Evolutionary conservation across 2,113 vertebrate species (phyloP).

Genomic region (Redunca redunca): DNA sequence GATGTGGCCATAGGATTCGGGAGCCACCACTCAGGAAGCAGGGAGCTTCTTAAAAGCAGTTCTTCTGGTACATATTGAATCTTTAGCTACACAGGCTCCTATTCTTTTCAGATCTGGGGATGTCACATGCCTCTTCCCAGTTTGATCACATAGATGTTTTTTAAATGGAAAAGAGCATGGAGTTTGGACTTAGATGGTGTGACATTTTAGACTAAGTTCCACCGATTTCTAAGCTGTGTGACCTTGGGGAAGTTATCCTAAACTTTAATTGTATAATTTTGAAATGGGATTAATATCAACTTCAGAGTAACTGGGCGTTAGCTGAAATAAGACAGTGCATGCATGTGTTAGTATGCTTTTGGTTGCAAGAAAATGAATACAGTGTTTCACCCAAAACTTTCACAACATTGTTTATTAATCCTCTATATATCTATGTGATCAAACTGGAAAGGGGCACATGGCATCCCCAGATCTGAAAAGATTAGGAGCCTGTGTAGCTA

Average conservation of each 20-base stretch:
- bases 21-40: neutral
- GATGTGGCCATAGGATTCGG: neutral
- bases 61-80: neutral
- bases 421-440: neutral
- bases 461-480: neutral
- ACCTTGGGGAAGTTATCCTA: neutral
- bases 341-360: neutral
- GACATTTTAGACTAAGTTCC: neutral
- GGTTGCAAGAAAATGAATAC: neutral
- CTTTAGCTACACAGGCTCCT: neutral
- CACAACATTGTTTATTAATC: neutral
- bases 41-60: neutral
- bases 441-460: neutral
- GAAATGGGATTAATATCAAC: neutral
- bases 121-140: neutral
- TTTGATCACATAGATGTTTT: neutral
- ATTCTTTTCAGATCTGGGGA: neutral
- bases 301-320: neutral
- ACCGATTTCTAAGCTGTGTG: neutral
- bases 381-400: neutral
- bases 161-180: neutral
- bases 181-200: neutral
- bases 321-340: neutral
- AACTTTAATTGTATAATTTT: neutral
- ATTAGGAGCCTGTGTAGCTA: neutral